Evolutionary conservation across 2,113 vertebrate genomes (phyloP).

Genomic region (Indicator maculatus): DNA sequence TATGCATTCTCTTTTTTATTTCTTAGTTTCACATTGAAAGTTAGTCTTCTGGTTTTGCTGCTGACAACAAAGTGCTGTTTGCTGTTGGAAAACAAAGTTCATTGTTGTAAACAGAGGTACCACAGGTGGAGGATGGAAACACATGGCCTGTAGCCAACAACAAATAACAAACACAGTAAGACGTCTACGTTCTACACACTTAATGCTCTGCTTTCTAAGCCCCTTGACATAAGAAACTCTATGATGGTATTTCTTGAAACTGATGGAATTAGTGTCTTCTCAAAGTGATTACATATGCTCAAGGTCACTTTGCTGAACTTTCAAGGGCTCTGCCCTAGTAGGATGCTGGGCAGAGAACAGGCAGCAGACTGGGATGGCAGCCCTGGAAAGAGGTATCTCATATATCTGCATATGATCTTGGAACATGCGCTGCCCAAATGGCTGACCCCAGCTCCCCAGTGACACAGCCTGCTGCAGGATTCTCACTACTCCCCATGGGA

Average conservation of each 20-base stretch:
- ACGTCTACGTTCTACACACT: not conserved
- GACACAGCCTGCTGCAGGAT: not conserved
- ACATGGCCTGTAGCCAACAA: constrained; percentile 9
- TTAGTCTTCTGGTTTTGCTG: constrained; percentile 81
- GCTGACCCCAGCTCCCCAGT: not conserved
- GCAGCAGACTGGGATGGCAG: not conserved
- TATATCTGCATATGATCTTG: not conserved
- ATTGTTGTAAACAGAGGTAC: constrained; percentile 21
- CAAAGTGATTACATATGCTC: not conserved
- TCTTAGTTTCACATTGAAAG: constrained; percentile 78
- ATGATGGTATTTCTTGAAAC: not conserved
- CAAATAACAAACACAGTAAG: constrained; percentile 32
- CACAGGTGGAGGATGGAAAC: constrained; percentile 7
- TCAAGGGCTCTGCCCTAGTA: not conserved
- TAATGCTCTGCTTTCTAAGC: not conserved
- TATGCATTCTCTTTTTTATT: constrained; percentile 90
- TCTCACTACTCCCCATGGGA: rapidly evolving
- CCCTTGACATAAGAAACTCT: not conserved
- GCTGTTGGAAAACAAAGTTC: constrained; percentile 76
- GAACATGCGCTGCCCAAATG: not conserved
- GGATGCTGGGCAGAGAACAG: not conserved
- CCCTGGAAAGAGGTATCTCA: not conserved
- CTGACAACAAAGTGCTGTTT: constrained; percentile 79
- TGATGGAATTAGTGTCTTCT: not conserved
- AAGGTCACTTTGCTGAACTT: not conserved